Evolutionary conservation across 2,797 vertebrate species (phyloP).

Genomic region (Melanotaenia nigrans): DNA sequence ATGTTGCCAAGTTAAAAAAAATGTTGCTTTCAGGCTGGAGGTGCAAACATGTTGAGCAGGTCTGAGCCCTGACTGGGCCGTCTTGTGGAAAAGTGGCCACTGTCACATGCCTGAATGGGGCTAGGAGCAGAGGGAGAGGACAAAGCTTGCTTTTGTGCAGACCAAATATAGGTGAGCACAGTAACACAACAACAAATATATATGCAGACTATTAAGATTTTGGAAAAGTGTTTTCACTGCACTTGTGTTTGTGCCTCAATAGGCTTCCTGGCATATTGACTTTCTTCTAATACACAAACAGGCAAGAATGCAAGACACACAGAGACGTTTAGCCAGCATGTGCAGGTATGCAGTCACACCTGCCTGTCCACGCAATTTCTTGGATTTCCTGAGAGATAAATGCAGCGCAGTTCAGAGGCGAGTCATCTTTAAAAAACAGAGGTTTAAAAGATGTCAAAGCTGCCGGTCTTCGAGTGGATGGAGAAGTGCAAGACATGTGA

Average conservation of each 20-base stretch:
- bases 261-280: background rate
- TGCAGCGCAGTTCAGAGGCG: slow-evolving; percentile 41
- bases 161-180: slow-evolving; percentile 49
- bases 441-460: slow-evolving; percentile 40
- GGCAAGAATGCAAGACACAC: slow-evolving; percentile 22
- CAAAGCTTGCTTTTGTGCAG: slow-evolving; percentile 59
- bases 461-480: slow-evolving; percentile 8
- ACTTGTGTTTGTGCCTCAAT: background rate
- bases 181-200: slow-evolving; percentile 16
- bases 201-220: slow-evolving; percentile 1
- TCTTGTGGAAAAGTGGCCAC: slow-evolving; percentile 25
- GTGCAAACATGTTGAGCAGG: slow-evolving; percentile 52
- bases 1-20: slow-evolving; percentile 10
- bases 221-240: background rate
- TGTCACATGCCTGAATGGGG: slow-evolving; percentile 68
- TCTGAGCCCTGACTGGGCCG: slow-evolving; percentile 26
- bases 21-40: slow-evolving; percentile 16
- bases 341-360: slow-evolving; percentile 60
- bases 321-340: slow-evolving; percentile 16
- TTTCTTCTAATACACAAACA: slow-evolving; percentile 9
- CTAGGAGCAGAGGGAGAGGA: slow-evolving; percentile 48
- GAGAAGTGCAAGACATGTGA: slow-evolving; percentile 22
- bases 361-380: slow-evolving; percentile 28
- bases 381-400: slow-evolving; percentile 68
- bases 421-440: slow-evolving; percentile 8